Evolutionary conservation across 2,113 vertebrate species (phyloP), one percentile per base, ranked within the genome.

Genomic region (Sebastes fasciatus): DNA sequence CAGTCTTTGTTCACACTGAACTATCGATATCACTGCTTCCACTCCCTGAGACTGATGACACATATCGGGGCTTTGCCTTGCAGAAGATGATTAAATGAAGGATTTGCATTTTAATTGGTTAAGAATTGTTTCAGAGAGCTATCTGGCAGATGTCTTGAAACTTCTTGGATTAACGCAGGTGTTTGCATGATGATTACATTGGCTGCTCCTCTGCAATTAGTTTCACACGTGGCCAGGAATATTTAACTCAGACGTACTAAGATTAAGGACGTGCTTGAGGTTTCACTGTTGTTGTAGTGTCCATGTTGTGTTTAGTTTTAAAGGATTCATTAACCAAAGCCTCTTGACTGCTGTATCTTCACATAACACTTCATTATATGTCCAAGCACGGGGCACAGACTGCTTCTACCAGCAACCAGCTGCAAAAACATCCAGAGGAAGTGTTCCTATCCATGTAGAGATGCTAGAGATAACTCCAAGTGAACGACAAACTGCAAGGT

Each of bases 41-140:
- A 9, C 9, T 77, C 45, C 23, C 42, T 58, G 23, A 48, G 17
- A 48, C 16, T 34, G 40, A 60, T 26, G 14, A 16, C 34, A 17
- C 74, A 19, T 7, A 16, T 67, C 17, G 19, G 40, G 6, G 40
- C 17, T 2, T 21, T 51, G 45, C 7, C 0, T 42, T 11, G n/a
- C 58, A 54, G 60, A 55, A n/a, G 48, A 76, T 63, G 49, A 77
- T 65, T 77, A 71, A 77, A 72, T 5, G 19, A 17, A 78, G 82
- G 61, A 83, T 72, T 77, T 73, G 42, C 77, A 84, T 77, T 80
- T 77, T 77, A 76, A 77, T 80, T 61, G 40, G 54, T 66, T 55
- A 65, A 78, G 43, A 77, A 55, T 57, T 69, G 42, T 57, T 48
- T 77, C 42, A 61, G n/a, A 55, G 40, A 61, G 61, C 9, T 26